These are phyloP conservation scores for Tigriopus japonicus DNA, from an alignment of 1,140 invertebrate genomes.

Conservation along the genomic window DNA sequence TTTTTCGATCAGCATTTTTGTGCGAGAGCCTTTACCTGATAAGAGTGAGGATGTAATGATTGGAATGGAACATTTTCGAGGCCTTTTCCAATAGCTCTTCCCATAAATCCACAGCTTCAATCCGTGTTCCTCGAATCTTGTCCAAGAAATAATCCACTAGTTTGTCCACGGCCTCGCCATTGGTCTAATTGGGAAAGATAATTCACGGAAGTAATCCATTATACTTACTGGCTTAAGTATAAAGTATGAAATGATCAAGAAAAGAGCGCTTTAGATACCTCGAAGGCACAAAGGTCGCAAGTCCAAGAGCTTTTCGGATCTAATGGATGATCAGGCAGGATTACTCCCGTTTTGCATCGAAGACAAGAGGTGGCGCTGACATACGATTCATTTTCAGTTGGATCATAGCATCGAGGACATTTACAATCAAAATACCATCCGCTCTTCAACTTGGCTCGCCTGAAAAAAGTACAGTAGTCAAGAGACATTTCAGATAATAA, in stretches of 20 bases:
- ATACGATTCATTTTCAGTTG: conserved; percentile 21
- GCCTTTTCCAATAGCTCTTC: conserved; percentile 5
- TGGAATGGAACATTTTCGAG: conserved; percentile 3
- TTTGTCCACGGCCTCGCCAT: conserved; percentile 5
- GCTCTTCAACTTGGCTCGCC: conserved; percentile 38
- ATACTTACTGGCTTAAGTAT: too few species aligned
- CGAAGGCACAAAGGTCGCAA: background rate
- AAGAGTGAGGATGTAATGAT: conserved; percentile 1
- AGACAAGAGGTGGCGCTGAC: conserved; percentile 16
- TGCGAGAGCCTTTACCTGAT: background rate
- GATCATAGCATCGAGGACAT: conserved; percentile 19
- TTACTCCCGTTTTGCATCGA: background rate
- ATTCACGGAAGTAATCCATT: too few species aligned
- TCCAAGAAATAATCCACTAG: background rate
- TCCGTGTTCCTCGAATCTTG: background rate
- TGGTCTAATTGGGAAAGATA: background rate
- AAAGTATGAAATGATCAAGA: too few species aligned
- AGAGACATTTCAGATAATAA: too few species aligned
- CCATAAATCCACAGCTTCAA: background rate
- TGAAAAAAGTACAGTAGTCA: too few species aligned
- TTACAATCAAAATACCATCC: conserved; percentile 46
- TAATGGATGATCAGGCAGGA: background rate
- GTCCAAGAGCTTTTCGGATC: background rate
- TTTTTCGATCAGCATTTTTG: too few species aligned
- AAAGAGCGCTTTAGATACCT: background rate